These are phyloP conservation scores for Erebia aethiops DNA, from an alignment of 2,888 invertebrate species.

Conservation along the genomic window DNA sequence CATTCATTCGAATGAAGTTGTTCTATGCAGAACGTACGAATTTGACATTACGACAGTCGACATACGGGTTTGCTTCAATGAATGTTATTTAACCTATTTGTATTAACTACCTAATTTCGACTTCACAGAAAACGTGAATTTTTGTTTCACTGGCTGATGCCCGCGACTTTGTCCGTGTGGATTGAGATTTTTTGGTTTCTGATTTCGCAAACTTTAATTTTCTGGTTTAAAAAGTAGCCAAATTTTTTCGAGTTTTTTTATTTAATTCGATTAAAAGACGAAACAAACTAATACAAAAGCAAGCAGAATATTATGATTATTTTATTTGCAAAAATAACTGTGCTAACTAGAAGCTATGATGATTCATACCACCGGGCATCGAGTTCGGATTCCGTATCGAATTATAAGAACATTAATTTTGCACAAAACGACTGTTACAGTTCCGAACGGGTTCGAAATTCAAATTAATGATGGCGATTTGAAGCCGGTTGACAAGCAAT, in stretches of 20 bases:
- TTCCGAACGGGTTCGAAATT: constrained; percentile 49
- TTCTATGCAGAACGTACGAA: background rate
- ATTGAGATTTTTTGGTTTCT: too few relatives aligned
- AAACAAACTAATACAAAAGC: too few relatives aligned
- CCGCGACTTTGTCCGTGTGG: too few relatives aligned
- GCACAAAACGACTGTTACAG: constrained; percentile 31
- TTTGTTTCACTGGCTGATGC: too few relatives aligned
- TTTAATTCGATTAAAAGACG: too few relatives aligned
- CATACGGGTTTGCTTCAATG: constrained; percentile 20
- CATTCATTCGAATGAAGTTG: background rate
- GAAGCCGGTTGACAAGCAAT: constrained; percentile 39
- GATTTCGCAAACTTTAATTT: too few relatives aligned
- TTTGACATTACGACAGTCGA: constrained; percentile 1
- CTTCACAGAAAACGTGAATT: too few relatives aligned
- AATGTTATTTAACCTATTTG: background rate
- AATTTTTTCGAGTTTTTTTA: too few relatives aligned
- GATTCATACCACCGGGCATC: background rate
- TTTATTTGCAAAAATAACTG: background rate
- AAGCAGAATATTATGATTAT: too few relatives aligned
- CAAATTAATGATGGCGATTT: constrained; percentile 53
- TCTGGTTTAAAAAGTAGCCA: too few relatives aligned
- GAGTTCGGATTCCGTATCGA: constrained; percentile 33
- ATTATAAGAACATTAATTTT: constrained; percentile 36
- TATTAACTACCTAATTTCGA: too few relatives aligned
- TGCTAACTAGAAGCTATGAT: background rate